These are phyloP conservation scores for Amphiprion clarkii DNA, from an alignment of 2,797 vertebrate species.

Conservation along the genomic window DNA sequence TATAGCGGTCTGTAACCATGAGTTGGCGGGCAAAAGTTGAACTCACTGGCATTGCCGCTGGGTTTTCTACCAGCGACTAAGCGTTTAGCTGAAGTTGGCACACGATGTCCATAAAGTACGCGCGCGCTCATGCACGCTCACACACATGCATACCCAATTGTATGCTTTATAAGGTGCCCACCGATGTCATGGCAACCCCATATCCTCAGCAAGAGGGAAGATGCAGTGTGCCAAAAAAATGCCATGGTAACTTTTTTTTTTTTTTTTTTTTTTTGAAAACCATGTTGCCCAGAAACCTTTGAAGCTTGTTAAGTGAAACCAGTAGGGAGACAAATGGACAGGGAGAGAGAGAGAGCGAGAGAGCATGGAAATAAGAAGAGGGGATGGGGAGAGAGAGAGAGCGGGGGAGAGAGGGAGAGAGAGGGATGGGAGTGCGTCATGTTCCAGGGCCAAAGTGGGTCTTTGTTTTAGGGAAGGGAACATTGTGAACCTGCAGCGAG, in stretches of 20 bases:
- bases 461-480: slow-evolving; percentile 82
- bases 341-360: slow-evolving; percentile 45
- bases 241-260: slow-evolving; percentile 87
- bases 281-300: slow-evolving; percentile 88
- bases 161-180: slow-evolving; percentile 87
- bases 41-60: slow-evolving; percentile 62
- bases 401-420: slow-evolving; percentile 41
- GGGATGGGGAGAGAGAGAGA: slow-evolving; percentile 41
- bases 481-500: slow-evolving; percentile 75
- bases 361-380: slow-evolving; percentile 21
- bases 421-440: slow-evolving; percentile 70
- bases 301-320: slow-evolving; percentile 89
- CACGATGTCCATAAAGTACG: slow-evolving; percentile 59
- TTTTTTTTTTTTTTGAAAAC: slow-evolving; percentile 63
- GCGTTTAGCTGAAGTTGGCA: slow-evolving; percentile 80
- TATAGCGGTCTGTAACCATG: slow-evolving; percentile 36
- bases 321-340: slow-evolving; percentile 81
- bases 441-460: slow-evolving; percentile 75
- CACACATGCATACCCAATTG: slow-evolving; percentile 73
- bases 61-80: slow-evolving; percentile 74
- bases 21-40: slow-evolving; percentile 68
- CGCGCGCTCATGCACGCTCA: slow-evolving; percentile 24
- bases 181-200: slow-evolving; percentile 87
- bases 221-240: slow-evolving; percentile 86
- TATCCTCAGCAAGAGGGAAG: slow-evolving; percentile 84